Evolutionary conservation across 2,888 invertebrate species (phyloP).

Genomic region (Ophion ventricosus): DNA sequence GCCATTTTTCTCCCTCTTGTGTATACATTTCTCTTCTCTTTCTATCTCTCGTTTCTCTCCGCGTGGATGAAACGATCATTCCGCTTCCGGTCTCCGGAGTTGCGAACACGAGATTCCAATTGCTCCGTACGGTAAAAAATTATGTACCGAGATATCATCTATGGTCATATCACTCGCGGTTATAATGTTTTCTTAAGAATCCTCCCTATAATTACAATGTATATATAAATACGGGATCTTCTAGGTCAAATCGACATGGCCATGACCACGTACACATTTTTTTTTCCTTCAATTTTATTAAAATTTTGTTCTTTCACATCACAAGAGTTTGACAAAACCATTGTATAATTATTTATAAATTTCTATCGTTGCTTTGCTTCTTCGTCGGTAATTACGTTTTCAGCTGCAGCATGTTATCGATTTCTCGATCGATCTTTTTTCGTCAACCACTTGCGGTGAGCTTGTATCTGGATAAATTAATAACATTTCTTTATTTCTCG

Average conservation of each 20-base stretch:
- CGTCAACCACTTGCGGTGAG: too few relatives aligned
- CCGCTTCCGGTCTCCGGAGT: slow-evolving; percentile 57
- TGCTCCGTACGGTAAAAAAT: slow-evolving; percentile 33
- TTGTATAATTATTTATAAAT: neutral
- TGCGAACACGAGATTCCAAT: slow-evolving; percentile 36
- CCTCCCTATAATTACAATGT: slow-evolving; percentile 17
- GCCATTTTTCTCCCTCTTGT: slow-evolving; percentile 55
- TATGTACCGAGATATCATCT: slow-evolving; percentile 34
- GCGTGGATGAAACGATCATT: slow-evolving; percentile 56
- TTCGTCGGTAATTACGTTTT: neutral
- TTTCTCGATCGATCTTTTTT: too few relatives aligned
- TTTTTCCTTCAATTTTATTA: neutral
- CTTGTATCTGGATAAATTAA: neutral
- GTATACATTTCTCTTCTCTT: slow-evolving; percentile 26
- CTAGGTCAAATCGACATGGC: neutral
- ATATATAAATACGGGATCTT: neutral
- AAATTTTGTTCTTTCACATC: neutral
- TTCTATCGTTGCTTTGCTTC: neutral
- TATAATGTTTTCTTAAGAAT: slow-evolving; percentile 27
- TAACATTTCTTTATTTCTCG: neutral
- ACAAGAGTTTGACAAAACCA: neutral
- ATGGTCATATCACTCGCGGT: slow-evolving; percentile 37
- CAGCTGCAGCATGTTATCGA: neutral
- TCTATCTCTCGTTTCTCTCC: slow-evolving; percentile 20
- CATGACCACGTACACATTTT: neutral